Conservation (phyloP, 2,113 vertebrate genomes). For the Grammatotria lemairii region DNA sequence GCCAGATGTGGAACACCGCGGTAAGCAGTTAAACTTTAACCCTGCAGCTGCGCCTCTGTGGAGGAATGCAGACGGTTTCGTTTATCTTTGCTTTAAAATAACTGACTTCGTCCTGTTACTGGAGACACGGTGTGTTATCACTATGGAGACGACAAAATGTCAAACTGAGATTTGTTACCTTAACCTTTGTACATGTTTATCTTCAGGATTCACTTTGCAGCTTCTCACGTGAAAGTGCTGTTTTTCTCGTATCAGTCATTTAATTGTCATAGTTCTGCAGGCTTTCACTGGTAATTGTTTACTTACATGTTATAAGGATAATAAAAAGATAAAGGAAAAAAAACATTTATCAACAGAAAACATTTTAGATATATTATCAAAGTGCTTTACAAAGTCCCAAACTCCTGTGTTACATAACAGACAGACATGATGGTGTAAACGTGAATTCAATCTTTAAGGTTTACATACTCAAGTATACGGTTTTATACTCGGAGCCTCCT, state of each 20-base stretch:
- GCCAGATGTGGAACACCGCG: conserved; percentile 3
- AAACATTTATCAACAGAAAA: rapidly evolving
- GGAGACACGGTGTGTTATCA: background rate
- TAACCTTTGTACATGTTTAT: background rate
- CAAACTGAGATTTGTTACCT: background rate
- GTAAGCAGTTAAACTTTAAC: background rate
- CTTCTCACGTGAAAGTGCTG: background rate
- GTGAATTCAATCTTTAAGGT: background rate
- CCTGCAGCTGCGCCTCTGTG: background rate
- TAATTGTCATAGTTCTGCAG: rapidly evolving
- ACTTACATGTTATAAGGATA: rapidly evolving
- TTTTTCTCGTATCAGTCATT: background rate
- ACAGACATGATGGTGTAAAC: rapidly evolving
- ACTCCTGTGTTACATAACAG: background rate
- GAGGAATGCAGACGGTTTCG: background rate
- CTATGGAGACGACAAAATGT: rapidly evolving
- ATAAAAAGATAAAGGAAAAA: background rate
- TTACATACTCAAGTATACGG: rapidly evolving
- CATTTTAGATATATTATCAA: background rate
- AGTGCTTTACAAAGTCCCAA: background rate
- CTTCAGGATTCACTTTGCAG: background rate
- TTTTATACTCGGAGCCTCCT: background rate
- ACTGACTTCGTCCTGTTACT: background rate
- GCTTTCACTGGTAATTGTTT: background rate
- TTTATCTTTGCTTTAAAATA: background rate